phyloP scores from a whole-genome alignment of 2,888 invertebrate species.

The Sthenelais limicola region DNA sequence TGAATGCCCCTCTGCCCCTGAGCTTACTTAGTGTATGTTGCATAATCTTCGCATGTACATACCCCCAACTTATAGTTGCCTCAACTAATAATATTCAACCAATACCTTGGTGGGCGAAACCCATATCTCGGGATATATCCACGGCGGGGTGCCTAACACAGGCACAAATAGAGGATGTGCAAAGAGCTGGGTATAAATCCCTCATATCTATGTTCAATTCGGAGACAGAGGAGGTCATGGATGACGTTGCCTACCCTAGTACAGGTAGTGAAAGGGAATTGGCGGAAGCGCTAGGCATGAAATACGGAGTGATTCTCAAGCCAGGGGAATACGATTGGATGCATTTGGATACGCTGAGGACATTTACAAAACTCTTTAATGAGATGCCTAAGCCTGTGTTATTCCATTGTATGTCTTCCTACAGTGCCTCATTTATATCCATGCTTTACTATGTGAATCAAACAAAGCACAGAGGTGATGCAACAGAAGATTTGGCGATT shows the following conservation, averaged over 20 bases:
- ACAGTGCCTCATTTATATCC: constrained; percentile 19
- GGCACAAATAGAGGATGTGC: background rate
- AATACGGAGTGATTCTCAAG: background rate
- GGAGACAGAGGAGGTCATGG: background rate
- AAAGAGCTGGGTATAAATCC: constrained; percentile 3
- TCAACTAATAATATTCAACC: too few relatives aligned
- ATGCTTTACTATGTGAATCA: constrained; percentile 4
- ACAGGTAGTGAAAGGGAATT: background rate
- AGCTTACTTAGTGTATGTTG: too few relatives aligned
- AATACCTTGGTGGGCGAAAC: constrained; percentile 17
- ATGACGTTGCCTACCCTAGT: background rate
- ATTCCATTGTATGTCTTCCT: constrained; percentile 19
- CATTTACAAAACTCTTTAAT: background rate
- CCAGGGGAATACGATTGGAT: constrained; percentile 18
- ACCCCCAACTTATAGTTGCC: too few relatives aligned
- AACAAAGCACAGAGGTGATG: background rate
- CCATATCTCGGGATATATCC: background rate
- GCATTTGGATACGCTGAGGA: background rate
- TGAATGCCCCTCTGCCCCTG: too few relatives aligned
- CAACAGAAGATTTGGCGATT: too few relatives aligned
- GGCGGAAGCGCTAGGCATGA: background rate
- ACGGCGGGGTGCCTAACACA: constrained; percentile 13
- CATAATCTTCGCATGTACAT: too few relatives aligned
- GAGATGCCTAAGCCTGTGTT: constrained; percentile 8
- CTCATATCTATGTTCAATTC: constrained; percentile 13